Evolutionary conservation across 2,113 vertebrate genomes (phyloP).

Genomic region (Amblyornis subalaris): DNA sequence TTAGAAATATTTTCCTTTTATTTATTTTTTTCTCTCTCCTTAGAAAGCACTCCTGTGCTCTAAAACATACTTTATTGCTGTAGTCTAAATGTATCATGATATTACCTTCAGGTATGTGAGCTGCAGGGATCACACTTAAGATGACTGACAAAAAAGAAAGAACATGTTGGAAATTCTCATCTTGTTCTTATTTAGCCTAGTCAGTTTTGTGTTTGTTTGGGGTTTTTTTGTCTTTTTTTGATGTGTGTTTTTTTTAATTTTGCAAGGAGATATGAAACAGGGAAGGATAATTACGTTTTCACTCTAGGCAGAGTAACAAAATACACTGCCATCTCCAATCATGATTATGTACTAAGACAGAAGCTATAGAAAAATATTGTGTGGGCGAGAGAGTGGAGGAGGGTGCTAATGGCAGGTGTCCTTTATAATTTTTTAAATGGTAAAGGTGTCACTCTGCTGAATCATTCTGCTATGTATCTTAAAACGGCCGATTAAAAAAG

Average conservation of each 20-base stretch:
- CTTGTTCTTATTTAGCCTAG: background rate
- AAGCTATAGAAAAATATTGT: background rate
- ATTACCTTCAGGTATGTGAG: background rate
- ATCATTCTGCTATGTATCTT: background rate
- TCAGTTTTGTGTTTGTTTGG: background rate
- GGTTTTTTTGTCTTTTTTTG: rapidly evolving
- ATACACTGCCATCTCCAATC: background rate
- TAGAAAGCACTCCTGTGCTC: background rate
- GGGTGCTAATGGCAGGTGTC: background rate
- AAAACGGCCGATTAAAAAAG: background rate
- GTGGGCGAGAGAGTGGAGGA: slow-evolving; percentile 15
- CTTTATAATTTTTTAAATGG: background rate
- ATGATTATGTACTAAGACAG: slow-evolving; percentile 29
- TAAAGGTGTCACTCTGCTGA: slow-evolving; percentile 1
- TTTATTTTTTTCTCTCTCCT: too few species aligned
- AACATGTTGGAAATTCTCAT: background rate
- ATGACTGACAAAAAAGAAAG: background rate
- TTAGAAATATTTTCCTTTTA: background rate
- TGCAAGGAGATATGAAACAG: background rate
- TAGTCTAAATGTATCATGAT: background rate
- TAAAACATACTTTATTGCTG: background rate
- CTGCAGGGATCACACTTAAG: background rate
- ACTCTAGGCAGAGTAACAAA: background rate
- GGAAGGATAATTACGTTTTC: background rate
- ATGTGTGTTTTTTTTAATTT: background rate